These are phyloP conservation scores for Pelecanoides urinatrix DNA, from an alignment of 2,113 vertebrate species.

Conservation along the genomic window DNA sequence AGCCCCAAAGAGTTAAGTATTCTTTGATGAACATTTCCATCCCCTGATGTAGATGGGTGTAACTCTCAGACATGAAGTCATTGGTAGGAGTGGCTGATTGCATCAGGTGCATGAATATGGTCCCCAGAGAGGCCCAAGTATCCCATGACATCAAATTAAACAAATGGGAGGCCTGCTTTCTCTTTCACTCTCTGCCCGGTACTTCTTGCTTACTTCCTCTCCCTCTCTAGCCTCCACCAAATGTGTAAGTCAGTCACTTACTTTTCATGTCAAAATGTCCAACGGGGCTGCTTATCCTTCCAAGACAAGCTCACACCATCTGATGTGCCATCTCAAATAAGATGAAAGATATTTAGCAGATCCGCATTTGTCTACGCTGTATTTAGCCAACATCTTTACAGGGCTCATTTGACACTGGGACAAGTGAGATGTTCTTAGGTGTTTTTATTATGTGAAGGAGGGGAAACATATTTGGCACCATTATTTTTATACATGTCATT, in stretches of 20 bases:
- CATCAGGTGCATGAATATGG: background rate
- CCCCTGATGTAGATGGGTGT: constrained; percentile 23
- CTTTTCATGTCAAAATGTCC: background rate
- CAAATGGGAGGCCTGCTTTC: background rate
- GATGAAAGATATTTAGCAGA: background rate
- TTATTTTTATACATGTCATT: constrained; percentile 32
- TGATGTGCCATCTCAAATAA: background rate
- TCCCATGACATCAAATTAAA: background rate
- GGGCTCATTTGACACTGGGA: background rate
- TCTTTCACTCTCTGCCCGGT: background rate
- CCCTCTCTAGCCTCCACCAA: background rate
- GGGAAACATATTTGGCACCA: background rate
- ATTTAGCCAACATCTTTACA: background rate
- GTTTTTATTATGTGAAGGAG: background rate
- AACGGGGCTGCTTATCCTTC: background rate
- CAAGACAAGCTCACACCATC: background rate
- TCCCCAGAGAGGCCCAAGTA: background rate
- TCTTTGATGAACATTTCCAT: constrained; percentile 19
- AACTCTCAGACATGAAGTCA: constrained; percentile 24
- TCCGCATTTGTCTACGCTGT: background rate
- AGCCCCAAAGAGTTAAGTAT: background rate
- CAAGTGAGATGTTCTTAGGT: background rate
- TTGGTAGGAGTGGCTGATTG: constrained; percentile 5
- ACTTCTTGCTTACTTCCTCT: background rate
- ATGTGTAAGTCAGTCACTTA: background rate